These are phyloP conservation scores for Hoplias malabaricus DNA, from an alignment of 2,113 vertebrate genomes.

Conservation along the genomic window DNA sequence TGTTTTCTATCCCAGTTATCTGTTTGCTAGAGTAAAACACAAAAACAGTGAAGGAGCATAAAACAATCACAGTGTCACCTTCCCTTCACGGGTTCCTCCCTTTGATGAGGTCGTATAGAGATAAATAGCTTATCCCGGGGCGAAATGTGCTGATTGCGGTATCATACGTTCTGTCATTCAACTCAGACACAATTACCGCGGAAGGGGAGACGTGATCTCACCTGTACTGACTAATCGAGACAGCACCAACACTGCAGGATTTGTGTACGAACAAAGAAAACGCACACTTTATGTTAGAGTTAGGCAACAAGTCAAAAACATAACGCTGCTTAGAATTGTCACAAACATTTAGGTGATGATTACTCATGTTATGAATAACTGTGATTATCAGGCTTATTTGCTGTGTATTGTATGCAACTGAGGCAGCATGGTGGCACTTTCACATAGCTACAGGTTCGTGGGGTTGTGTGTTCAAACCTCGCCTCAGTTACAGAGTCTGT, in stretches of 20 bases:
- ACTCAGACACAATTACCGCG: constrained; percentile 21
- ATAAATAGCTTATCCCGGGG: constrained; percentile 45
- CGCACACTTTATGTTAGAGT: background rate
- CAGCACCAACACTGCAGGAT: background rate
- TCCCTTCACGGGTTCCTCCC: constrained; percentile 23
- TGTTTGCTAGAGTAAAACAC: background rate
- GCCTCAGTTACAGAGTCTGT: too few species aligned
- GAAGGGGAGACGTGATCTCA: constrained; percentile 16
- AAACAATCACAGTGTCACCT: constrained; percentile 27
- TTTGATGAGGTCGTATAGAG: constrained; percentile 43
- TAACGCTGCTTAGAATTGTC: too few species aligned
- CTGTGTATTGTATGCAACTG: too few species aligned
- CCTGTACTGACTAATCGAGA: constrained; percentile 26
- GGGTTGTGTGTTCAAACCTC: too few species aligned
- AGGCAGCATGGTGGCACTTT: too few species aligned
- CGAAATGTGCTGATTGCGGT: constrained; percentile 43
- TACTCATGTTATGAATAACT: too few species aligned
- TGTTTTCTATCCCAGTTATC: background rate
- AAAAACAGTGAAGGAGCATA: background rate
- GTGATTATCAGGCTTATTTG: too few species aligned
- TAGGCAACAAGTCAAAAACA: background rate
- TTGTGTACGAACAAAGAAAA: background rate
- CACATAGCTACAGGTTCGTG: too few species aligned
- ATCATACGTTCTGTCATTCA: constrained; percentile 31
- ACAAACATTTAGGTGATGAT: too few species aligned